Base-by-base conservation (phyloP, 2,797 vertebrate genomes). In the Spinus olivaceus region DNA sequence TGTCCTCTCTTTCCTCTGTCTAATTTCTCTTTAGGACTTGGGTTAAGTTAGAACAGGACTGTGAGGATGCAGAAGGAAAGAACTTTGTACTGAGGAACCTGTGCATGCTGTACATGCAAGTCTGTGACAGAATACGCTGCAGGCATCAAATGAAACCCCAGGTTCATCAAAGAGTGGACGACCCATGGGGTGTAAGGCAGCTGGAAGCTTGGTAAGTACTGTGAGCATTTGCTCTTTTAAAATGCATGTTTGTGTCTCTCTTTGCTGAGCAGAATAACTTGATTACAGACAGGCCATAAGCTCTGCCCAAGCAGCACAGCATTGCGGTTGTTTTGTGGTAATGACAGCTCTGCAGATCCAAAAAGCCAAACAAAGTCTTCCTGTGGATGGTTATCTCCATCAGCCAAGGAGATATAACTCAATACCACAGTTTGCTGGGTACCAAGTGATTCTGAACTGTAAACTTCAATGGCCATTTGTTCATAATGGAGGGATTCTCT, bases 91-190 rank as follows among this genome's bases (percentile, higher is more conserved):
- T 37, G 51, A 85, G 35, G 22, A 79, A 12, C 21, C 47, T 63
- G 7, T 6, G 18, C 39, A n/a, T 0, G 0, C 46, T 42, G 24
- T 35, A 17, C 15, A 25, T 65, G 33, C 27, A 47, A 27, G 21
- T 39, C 53, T 14, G 2, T 5, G 35, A 39, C 39, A 76, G 64
- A 50, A 65, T 24, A 39, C 11, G 13, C 18, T 44, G 11, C n/a
- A 66, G 44, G 28, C 33, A 80, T 82, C 39, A 61, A 50, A 59
- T 30, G 14, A 89, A 79, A 4, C 16, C 27, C n/a, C 28, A 41
- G 14, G 24, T 88, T 92, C 76, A 63, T 33, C 63, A 25, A 35
- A 64, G 18, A 30, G 10, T 28, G 18, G 15, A 63, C 66, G 23
- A 61, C 2, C 32, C 3, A 0, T 5, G 23, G 41, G 23, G 5